Evolutionary conservation across 2,113 vertebrate species (phyloP).

Genomic region (Proteles cristata): DNA sequence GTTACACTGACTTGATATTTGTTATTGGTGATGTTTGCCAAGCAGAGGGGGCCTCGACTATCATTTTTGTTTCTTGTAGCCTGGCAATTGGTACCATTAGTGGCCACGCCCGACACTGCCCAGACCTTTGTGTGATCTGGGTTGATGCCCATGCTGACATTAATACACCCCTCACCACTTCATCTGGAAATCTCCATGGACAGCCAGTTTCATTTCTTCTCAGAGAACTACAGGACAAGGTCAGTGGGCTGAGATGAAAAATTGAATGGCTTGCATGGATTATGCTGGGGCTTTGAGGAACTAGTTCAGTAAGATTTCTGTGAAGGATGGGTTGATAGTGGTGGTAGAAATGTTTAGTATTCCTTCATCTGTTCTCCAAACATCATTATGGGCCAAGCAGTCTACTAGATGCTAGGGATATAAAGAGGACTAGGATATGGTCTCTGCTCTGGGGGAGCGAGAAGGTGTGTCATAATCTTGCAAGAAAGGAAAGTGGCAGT

Average conservation of each 20-base stretch:
- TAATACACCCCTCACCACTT: slow-evolving; percentile 95
- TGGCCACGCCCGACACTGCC: slow-evolving; percentile 93
- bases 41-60: slow-evolving; percentile 47
- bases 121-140: slow-evolving; percentile 96
- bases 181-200: slow-evolving; percentile 95
- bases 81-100: slow-evolving; percentile 95
- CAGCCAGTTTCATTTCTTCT: slow-evolving; percentile 96
- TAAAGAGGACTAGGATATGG: background rate
- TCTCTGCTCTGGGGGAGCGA: background rate
- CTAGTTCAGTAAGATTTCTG: background rate
- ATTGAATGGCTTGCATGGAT: background rate
- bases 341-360: background rate
- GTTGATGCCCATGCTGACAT: slow-evolving; percentile 97
- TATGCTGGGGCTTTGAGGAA: background rate
- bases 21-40: slow-evolving; percentile 46
- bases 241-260: slow-evolving; percentile 77
- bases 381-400: background rate
- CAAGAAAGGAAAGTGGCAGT: background rate
- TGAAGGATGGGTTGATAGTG: background rate
- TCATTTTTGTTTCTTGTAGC: slow-evolving; percentile 84
- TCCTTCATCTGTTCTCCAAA: slow-evolving; percentile 10
- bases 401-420: background rate
- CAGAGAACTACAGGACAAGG: slow-evolving; percentile 96
- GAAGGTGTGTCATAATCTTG: background rate
- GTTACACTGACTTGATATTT: slow-evolving; percentile 41